phyloP scores from a whole-genome alignment of 1,140 invertebrate genomes.

The Formica exsecta region DNA sequence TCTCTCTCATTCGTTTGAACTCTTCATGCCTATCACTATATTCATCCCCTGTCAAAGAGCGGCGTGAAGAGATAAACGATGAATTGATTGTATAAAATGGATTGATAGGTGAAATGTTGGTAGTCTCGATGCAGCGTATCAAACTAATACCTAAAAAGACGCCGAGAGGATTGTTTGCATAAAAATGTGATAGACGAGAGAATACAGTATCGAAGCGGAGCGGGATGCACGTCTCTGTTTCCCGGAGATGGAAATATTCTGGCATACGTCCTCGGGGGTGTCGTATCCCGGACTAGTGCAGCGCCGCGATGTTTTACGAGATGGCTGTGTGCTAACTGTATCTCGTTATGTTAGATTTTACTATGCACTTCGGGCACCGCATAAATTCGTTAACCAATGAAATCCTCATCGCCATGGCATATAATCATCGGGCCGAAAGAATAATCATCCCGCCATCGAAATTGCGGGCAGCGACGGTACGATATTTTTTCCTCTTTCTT shows the following conservation, averaged over 20 bases:
- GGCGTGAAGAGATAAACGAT: conserved; percentile 8
- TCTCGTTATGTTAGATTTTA: conserved; percentile 85
- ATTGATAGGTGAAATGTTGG: conserved; percentile 43
- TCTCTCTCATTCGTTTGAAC: neutral
- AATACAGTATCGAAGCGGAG: conserved; percentile 33
- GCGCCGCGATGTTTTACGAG: conserved; percentile 82
- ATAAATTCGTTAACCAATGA: conserved; percentile 85
- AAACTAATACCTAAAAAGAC: conserved; percentile 44
- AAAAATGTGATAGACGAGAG: conserved; percentile 53
- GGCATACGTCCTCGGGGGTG: conserved; percentile 75
- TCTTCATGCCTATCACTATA: conserved; percentile 3
- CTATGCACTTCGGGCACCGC: conserved; percentile 78
- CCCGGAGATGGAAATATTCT: conserved; percentile 71
- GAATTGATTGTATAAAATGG: conserved; percentile 54
- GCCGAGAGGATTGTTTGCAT: conserved; percentile 57
- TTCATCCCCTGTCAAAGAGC: conserved; percentile 12
- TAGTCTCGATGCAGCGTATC: conserved; percentile 32
- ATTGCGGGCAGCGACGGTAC: neutral
- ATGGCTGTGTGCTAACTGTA: conserved; percentile 84
- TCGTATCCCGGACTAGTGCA: conserved; percentile 72
- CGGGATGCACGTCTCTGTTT: conserved; percentile 71
- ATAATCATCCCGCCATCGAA: conserved; percentile 61
- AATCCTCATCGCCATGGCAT: conserved; percentile 79
- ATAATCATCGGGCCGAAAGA: conserved; percentile 76
- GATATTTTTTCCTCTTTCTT: neutral